Conservation (phyloP, 2,113 vertebrate genomes). For the Podocnemis expansa region DNA sequence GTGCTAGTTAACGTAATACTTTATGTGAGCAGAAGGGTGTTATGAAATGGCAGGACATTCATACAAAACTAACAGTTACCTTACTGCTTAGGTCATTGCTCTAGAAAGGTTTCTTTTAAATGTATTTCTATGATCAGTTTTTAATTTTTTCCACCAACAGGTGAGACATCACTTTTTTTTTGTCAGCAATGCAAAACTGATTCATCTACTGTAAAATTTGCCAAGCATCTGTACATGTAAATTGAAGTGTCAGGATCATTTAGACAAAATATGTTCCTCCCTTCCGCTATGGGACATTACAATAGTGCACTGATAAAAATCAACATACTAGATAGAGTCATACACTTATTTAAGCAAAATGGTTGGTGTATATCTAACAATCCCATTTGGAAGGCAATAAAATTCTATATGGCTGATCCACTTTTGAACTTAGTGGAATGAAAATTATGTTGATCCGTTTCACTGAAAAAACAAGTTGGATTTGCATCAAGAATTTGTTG, state of each 20-base stretch:
- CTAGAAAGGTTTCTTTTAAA: background rate
- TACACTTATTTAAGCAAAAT: slow-evolving; percentile 21
- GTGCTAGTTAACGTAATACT: background rate
- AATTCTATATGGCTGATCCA: background rate
- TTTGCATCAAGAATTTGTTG: background rate
- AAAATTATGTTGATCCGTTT: background rate
- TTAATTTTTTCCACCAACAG: slow-evolving; percentile 51
- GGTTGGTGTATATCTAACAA: slow-evolving; percentile 3
- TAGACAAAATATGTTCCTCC: slow-evolving; percentile 47
- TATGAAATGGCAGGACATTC: slow-evolving; percentile 31
- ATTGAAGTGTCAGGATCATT: slow-evolving; percentile 49
- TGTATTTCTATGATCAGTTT: slow-evolving; percentile 51
- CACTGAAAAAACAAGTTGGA: background rate
- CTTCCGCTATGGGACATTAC: slow-evolving; percentile 39
- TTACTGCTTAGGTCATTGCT: slow-evolving; percentile 26
- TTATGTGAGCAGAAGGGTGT: slow-evolving; percentile 40
- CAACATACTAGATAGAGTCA: background rate
- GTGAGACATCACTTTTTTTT: slow-evolving; percentile 46
- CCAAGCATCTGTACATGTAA: slow-evolving; percentile 53
- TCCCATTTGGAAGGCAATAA: slow-evolving; percentile 6
- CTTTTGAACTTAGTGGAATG: background rate
- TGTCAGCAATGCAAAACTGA: slow-evolving; percentile 47
- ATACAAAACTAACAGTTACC: slow-evolving; percentile 52
- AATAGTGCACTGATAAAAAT: slow-evolving; percentile 46
- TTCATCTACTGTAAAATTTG: slow-evolving; percentile 53